These are phyloP conservation scores for Drosophila takahashii DNA, from an alignment of 1,140 invertebrate genomes.

Conservation along the genomic window DNA sequence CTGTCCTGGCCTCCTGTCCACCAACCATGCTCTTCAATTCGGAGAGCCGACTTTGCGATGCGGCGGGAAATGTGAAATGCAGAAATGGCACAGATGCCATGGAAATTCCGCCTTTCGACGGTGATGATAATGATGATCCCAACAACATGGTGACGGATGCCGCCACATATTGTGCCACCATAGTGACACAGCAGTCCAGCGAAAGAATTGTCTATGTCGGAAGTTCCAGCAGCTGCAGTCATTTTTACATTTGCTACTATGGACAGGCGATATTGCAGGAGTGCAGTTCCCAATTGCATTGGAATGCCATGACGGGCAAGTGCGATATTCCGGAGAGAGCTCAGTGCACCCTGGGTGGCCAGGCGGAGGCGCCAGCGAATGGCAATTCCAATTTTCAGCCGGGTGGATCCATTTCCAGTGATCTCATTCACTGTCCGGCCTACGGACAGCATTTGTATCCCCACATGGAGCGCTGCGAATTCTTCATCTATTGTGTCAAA, in stretches of 20 bases:
- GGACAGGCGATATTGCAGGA: constrained; percentile 74
- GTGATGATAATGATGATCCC: constrained; percentile 34
- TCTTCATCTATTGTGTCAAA: constrained; percentile 81
- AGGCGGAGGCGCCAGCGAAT: not conserved
- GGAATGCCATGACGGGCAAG: constrained; percentile 75
- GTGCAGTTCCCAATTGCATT: constrained; percentile 71
- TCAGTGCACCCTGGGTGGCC: constrained; percentile 51
- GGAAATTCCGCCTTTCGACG: not conserved
- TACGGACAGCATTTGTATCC: constrained; percentile 78
- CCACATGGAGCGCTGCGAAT: constrained; percentile 76
- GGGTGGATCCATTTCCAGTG: constrained; percentile 15
- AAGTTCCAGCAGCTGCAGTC: constrained; percentile 64
- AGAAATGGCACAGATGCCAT: constrained; percentile 27
- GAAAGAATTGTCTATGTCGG: constrained; percentile 71
- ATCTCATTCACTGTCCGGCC: constrained; percentile 69
- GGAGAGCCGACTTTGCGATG: constrained; percentile 69
- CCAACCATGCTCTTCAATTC: constrained; percentile 75
- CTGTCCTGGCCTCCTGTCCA: constrained; percentile 70
- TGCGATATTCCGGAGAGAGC: constrained; percentile 72
- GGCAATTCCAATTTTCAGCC: constrained; percentile 5
- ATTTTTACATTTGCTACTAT: constrained; percentile 79
- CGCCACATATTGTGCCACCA: constrained; percentile 54
- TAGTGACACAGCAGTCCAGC: constrained; percentile 38
- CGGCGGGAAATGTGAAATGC: constrained; percentile 62
- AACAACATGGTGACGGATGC: constrained; percentile 61